Base-by-base conservation (phyloP, 2,113 vertebrate genomes). In the Isurus oxyrinchus region DNA sequence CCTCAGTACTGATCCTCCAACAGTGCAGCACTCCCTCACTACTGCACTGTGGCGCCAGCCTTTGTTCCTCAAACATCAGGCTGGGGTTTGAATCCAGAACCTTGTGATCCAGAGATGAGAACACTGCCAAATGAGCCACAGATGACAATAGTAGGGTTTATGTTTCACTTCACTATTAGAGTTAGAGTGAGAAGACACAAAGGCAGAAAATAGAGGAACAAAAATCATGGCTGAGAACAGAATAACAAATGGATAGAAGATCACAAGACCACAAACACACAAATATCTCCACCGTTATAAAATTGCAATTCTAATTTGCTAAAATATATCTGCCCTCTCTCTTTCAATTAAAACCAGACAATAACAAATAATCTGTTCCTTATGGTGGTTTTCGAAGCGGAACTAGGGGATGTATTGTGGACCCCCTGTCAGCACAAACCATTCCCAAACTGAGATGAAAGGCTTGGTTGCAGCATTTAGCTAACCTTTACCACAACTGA, bases 361-460 rank as follows among this genome's bases (percentile, higher is more conserved):
- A 84, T 49, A 40, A 49, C 40, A 49, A 3, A 21, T 44, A 84
- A 84, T 49, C 81, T 49, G 40, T 44, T 84, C 81, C 40, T 14
- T 4, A 49, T 21, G 5, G 81, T 4, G 2, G 81, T 44, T 84
- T 27, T 40, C n/a, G 21, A 84, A 84, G 81, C 40, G 6, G 72
- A 84, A 84, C 81, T 11, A 5, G 53, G 8, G 53, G 49, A 55
- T 11, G 86, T 57, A 90, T 31, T 90, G 53, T 55, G 21, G 16
- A 40, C 16, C 10, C n/a, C 49, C 87, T 57, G 53, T 57, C 87
- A 57, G 87, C 49, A 3, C 49, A 40, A 31, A 2, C 21, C 53
- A 90, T 53, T 90, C 87, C 49, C 49, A 90, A 90, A 44, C 81
- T 57, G 7, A 90, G 87, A 90, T 57, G 87, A 90, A 90, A 90